Conservation (phyloP, 2,888 invertebrate genomes). For the Fragum sueziense region DNA sequence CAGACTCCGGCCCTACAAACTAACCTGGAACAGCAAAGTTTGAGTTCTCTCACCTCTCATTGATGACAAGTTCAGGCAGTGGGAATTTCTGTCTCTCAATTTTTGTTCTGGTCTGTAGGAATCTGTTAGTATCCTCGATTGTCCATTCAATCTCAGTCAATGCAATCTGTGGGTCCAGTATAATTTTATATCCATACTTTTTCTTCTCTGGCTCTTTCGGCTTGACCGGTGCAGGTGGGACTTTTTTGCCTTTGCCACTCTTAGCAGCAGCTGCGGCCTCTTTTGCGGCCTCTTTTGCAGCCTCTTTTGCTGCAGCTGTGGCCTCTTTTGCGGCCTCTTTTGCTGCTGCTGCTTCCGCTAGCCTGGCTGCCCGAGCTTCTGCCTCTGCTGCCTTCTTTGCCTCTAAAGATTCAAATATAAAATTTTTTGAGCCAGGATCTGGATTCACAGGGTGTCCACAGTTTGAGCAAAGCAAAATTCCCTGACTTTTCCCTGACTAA, state of each 20-base stretch:
- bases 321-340: slow-evolving; percentile 6
- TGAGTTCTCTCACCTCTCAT: slow-evolving; percentile 33
- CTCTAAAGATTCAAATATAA: no score
- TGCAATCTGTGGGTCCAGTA: slow-evolving; percentile 38
- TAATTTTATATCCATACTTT: slow-evolving; percentile 43
- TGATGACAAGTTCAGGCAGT: slow-evolving; percentile 34
- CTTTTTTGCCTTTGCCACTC: neutral
- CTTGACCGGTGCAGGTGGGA: neutral
- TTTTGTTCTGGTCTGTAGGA: slow-evolving; percentile 34
- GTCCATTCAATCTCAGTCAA: slow-evolving; percentile 48
- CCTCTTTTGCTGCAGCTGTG: neutral
- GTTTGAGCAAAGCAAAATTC: no score
- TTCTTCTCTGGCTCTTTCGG: slow-evolving; percentile 1
- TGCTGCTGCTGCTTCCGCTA: neutral
- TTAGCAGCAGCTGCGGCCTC: neutral
- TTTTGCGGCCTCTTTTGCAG: neutral
- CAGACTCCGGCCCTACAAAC: neutral
- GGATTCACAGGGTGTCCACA: no score
- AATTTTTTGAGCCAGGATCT: no score
- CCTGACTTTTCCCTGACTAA: no score
- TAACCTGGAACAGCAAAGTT: no score
- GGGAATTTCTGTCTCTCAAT: slow-evolving; percentile 23
- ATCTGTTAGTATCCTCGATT: slow-evolving; percentile 42
- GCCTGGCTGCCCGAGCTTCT: neutral
- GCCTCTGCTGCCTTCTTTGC: slow-evolving; percentile 6